Percentiles rank a stretch among this genome's conserved stretches.
Conservation (phyloP, 1,140 invertebrate genomes). For the Nylanderia fulva region DNA sequence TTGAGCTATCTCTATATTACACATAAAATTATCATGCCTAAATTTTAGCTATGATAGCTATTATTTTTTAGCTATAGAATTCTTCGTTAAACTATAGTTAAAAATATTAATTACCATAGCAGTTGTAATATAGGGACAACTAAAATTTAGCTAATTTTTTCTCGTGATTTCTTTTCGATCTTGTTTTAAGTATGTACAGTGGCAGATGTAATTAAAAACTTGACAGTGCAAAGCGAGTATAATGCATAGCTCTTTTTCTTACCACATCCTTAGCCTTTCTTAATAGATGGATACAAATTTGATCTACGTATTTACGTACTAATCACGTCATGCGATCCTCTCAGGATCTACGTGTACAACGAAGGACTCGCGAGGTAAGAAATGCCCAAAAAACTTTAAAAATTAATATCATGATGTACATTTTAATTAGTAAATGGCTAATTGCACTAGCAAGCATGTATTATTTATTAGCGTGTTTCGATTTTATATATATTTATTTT, state of each 20-base stretch:
- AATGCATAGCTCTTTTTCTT: slow-evolving; percentile 39
- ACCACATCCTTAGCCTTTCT: slow-evolving; percentile 88
- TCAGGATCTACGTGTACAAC: slow-evolving; percentile 97
- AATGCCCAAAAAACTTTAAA: background rate
- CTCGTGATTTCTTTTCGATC: background rate
- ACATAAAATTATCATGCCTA: too few relatives aligned
- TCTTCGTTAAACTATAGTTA: too few relatives aligned
- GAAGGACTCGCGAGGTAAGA: slow-evolving; percentile 95
- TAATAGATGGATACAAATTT: slow-evolving; percentile 99
- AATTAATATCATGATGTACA: background rate
- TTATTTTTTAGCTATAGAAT: too few relatives aligned
- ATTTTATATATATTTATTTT: background rate
- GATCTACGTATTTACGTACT: slow-evolving; percentile 97
- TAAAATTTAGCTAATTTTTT: too few relatives aligned
- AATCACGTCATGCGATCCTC: slow-evolving; percentile 97
- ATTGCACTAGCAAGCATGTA: background rate
- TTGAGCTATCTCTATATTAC: too few relatives aligned
- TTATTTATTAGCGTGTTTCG: background rate
- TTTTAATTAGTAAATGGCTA: background rate
- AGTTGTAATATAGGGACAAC: too few relatives aligned
- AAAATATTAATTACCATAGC: too few relatives aligned
- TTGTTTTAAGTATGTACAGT: background rate
- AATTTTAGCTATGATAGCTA: too few relatives aligned
- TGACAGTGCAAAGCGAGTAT: background rate
- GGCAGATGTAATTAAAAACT: background rate